Base-by-base conservation (phyloP, 2,797 vertebrate genomes). In the Sylvilagus floridanus region DNA sequence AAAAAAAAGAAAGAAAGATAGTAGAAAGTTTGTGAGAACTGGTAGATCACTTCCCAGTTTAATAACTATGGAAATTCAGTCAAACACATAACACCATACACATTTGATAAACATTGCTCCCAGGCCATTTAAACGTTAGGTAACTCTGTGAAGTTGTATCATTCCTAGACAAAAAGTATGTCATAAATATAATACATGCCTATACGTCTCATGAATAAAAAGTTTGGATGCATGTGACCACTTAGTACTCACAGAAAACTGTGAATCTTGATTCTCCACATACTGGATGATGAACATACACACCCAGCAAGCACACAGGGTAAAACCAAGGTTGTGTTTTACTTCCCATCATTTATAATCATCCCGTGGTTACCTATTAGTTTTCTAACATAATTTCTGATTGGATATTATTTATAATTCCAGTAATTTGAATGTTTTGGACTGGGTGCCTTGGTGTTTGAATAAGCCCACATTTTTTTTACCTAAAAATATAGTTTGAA, bases 351-450 rank as follows among this genome's bases (percentile, higher is more conserved):
- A 28, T 65, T 54, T 88, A 57, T n/a, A 82, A 54, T 71, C 42
- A 65, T 90, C 30, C 16, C 35, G 63, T 22, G 5, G 90, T 83
- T 57, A n/a, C 19, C 83, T 90, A 77, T 65, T 60, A 82, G 28
- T 82, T 77, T 83, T 90, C 12, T 86, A 71, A 42, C n/a, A 72
- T 35, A 65, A 65, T 89, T 94, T 92, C 69, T 57, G 76, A 75
- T 54, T 71, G 63, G 26, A 65, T 85, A 4, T 81, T 37, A 10
- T 91, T 94, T 88, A 19, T 63, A 89, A 60, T 85, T 84, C 35
- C 2, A 7, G 1, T 91, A 75, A 78, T 88, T 83, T 63, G 65
- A 78, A 69, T 50, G 50, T 65, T 95, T 87, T 91, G 42, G n/a
- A 19, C n/a, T 79, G 66, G 24, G 21, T 94, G 10, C 1, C 63